phyloP scores from a whole-genome alignment of 2,888 invertebrate species.

The Belgica antarctica region DNA sequence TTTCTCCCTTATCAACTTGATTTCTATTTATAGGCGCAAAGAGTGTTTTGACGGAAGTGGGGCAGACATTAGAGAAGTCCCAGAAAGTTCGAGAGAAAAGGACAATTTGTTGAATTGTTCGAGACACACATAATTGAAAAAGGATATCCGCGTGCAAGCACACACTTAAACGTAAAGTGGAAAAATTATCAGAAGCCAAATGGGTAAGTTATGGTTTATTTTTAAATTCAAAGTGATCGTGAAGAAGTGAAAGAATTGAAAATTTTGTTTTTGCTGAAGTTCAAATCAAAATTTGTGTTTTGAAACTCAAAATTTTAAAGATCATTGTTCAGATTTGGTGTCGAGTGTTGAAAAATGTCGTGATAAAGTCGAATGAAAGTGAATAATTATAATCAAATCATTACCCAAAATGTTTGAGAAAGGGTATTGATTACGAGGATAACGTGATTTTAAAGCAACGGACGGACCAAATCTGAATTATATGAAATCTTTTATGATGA shows the following conservation, averaged over 20 bases:
- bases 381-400: constrained; percentile 11
- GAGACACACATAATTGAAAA: not conserved
- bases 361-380: not conserved
- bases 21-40: constrained; percentile 16
- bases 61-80: constrained; percentile 8
- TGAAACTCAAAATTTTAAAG: too few relatives aligned
- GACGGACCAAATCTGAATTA: not conserved
- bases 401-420: not conserved
- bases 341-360: not conserved
- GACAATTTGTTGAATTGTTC: constrained; percentile 4
- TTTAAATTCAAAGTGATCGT: not conserved
- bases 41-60: not conserved
- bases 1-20: not conserved
- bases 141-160: constrained; percentile 13
- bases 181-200: not conserved
- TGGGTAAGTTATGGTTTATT: constrained; percentile 4
- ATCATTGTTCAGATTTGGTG: too few relatives aligned
- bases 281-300: too few relatives aligned
- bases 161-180: too few relatives aligned
- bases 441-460: not conserved
- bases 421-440: too few relatives aligned
- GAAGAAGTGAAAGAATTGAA: not conserved
- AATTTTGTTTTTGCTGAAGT: too few relatives aligned
- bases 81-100: constrained; percentile 17
- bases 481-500: too few relatives aligned